Base-by-base conservation (phyloP, 2,888 invertebrate species). In the Agrotis exclamationis region DNA sequence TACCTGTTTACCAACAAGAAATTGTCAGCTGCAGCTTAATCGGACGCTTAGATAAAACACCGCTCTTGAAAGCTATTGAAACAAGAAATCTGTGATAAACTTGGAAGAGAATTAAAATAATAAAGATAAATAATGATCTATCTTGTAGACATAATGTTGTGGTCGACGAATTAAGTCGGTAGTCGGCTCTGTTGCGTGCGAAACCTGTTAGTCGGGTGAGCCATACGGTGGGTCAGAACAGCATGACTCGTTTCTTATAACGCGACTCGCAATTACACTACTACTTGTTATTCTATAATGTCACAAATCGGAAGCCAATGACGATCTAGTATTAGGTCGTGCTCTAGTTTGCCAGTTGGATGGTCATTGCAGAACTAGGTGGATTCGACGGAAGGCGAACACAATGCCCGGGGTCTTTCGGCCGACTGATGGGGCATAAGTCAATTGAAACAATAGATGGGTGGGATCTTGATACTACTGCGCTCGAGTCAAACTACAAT, bases 371-470 rank as follows among this genome's bases (percentile, higher is more conserved):
- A 69, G 71, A 84, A 80, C 73, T 84, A 74, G 71, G 76, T 75
- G 72, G 57, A 85, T 79, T 82, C 74, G 80, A 75, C 86, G 87
- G 89, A 89, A 89, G 86, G 85, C 70, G 79, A 89, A 91, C 70
- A 92, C 91, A 93, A 93, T 93, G 87, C 87, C 87, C 89, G 88
- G 87, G 87, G 89, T 91, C 90, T 91, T 93, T 90, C 80, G 88
- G 84, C 85, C 82, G 85, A 86, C 80, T 87, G 82, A 91, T 89
- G 87, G 88, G 87, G 87, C 88, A 92, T 93, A 92, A 91, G 89
- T 93, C 90, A 91, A 89, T 89, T 86, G 87, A 87, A 94, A 95
- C 95, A 95, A 94, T 95, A 84, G 93, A 87, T 90, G 94, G 94
- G 93, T 86, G 93, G 85, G 94, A 91, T 90, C 88, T 83, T 79